Evolutionary conservation across 2,797 vertebrate genomes (phyloP).

Genomic region (Gymnoscopelus microlampas): DNA sequence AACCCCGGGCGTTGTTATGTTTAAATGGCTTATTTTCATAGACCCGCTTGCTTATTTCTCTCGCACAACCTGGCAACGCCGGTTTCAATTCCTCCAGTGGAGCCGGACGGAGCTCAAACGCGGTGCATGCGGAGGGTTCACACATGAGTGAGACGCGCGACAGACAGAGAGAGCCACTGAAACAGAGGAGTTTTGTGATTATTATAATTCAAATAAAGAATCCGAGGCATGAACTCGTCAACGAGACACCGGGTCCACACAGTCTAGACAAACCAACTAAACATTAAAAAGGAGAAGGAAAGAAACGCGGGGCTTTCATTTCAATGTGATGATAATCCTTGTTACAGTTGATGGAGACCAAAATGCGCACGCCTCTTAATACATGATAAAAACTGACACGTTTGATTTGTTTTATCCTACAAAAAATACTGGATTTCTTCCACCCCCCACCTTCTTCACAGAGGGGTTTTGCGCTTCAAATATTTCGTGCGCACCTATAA

Average conservation of each 20-base stretch:
- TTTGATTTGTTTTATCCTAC: constrained; percentile 43
- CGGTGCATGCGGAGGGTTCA: constrained; percentile 51
- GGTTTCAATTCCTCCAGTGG: constrained; percentile 64
- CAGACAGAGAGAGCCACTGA: constrained; percentile 35
- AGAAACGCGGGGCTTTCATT: constrained; percentile 35
- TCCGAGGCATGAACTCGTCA: constrained; percentile 68
- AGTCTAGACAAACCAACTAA: constrained; percentile 44
- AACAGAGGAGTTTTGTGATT: constrained; percentile 53
- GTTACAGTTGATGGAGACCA: constrained; percentile 32
- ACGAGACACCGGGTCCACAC: constrained; percentile 53
- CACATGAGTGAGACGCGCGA: constrained; percentile 56
- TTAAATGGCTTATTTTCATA: no score
- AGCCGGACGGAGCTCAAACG: constrained; percentile 56
- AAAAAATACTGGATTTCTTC: constrained; percentile 49
- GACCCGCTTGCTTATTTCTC: no score
- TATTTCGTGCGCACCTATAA: constrained; percentile 28
- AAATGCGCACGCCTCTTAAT: constrained; percentile 43
- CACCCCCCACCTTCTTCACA: constrained; percentile 19
- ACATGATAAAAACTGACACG: constrained; percentile 53
- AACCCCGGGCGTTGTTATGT: no score
- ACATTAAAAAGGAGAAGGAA: constrained; percentile 32
- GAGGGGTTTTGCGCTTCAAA: constrained; percentile 23
- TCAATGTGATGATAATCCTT: constrained; percentile 58
- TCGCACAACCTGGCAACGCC: no score
- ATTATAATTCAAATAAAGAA: constrained; percentile 15